A percentile compares a stretch with the other conserved stretches of the same genome.
Evolutionary conservation across 2,888 invertebrate species (phyloP).

Genomic region (Noctua pronuba): DNA sequence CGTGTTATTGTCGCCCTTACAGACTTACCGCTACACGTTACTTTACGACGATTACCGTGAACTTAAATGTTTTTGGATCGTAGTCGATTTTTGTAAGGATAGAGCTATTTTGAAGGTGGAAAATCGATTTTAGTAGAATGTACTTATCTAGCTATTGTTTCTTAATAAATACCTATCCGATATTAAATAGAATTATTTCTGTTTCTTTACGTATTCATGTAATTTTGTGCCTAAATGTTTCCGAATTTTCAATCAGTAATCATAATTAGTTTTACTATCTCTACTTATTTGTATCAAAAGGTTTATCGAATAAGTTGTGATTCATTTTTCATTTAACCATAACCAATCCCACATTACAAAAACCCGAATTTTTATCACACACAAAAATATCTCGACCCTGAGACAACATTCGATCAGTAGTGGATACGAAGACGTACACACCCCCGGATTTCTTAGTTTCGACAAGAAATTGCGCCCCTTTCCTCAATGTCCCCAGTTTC

Average conservation of each 20-base stretch:
- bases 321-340: not conserved
- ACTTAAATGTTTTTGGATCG: constrained; percentile 31
- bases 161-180: not conserved
- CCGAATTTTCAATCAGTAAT: not conserved
- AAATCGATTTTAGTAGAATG: not conserved
- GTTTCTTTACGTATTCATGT: not conserved
- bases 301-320: not conserved
- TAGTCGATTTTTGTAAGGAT: constrained; percentile 18
- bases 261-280: not conserved
- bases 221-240: too few species aligned
- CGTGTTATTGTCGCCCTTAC: constrained; percentile 67
- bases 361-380: constrained; percentile 25
- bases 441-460: constrained; percentile 78
- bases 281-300: not conserved
- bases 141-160: not conserved
- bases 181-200: not conserved
- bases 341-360: not conserved
- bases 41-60: constrained; percentile 43
- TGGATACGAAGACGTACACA: constrained; percentile 47
- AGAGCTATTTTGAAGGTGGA: not conserved
- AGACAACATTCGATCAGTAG: constrained; percentile 68
- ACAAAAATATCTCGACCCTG: constrained; percentile 36
- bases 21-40: constrained; percentile 38
- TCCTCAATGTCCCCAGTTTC: constrained; percentile 74
- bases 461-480: constrained; percentile 74